phyloP scores from a whole-genome alignment of 2,113 vertebrate genomes.

The Daubentonia madagascariensis region DNA sequence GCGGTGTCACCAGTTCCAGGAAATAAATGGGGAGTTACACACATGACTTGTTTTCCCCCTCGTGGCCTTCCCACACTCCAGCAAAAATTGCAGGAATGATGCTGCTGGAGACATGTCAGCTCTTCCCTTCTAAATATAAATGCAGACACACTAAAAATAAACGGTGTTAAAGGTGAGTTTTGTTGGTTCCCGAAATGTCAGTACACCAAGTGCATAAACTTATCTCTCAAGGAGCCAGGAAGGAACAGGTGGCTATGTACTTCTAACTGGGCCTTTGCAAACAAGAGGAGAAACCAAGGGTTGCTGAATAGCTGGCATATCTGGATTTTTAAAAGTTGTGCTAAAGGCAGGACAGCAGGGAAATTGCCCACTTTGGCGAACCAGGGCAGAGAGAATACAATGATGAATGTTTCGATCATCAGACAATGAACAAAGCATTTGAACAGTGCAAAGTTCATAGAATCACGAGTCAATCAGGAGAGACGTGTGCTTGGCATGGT shows the following conservation, averaged over 20 bases:
- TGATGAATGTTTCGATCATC: neutral
- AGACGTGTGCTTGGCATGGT: neutral
- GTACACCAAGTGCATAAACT: neutral
- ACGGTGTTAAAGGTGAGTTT: constrained; percentile 47
- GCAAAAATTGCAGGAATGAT: constrained; percentile 50
- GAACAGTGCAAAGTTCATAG: neutral
- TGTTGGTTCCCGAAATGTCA: constrained; percentile 52
- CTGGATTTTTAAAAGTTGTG: neutral
- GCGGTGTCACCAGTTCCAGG: neutral
- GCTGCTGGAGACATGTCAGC: constrained; percentile 18
- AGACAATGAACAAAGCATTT: neutral
- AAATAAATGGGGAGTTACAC: neutral
- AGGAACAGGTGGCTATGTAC: neutral
- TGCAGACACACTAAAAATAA: constrained; percentile 68
- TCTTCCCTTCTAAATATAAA: constrained; percentile 73
- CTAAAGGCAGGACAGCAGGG: neutral
- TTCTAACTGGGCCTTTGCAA: neutral
- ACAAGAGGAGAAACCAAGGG: neutral
- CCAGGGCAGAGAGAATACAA: neutral
- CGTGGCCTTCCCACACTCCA: constrained; percentile 9
- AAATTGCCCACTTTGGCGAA: neutral
- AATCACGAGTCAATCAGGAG: neutral
- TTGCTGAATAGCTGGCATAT: neutral
- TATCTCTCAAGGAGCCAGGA: neutral
- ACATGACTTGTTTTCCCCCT: neutral